Conservation (phyloP, 1,140 invertebrate genomes). For the Melitaea cinxia region DNA sequence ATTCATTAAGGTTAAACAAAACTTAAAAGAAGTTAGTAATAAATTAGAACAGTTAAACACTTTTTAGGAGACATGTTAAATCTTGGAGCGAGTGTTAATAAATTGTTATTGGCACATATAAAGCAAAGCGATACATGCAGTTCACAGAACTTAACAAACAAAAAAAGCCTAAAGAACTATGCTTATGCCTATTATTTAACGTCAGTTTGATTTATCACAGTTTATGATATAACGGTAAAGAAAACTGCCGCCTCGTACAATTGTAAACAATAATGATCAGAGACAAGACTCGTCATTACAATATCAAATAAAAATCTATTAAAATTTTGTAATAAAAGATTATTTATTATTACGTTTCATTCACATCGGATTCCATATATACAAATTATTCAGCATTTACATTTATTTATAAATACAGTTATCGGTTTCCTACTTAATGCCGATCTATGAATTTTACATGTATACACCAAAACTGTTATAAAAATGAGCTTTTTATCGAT, state of each 20-base stretch:
- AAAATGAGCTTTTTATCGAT: conserved; percentile 64
- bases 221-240: too few relatives aligned
- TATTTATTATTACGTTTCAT: conserved; percentile 76
- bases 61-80: conserved; percentile 26
- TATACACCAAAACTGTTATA: conserved; percentile 68
- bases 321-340: conserved; percentile 78
- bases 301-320: conserved; percentile 68
- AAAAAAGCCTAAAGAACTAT: conserved; percentile 40
- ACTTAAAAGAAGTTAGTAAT: conserved; percentile 18
- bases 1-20: conserved; percentile 28
- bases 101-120: conserved; percentile 37
- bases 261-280: conserved; percentile 55
- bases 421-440: conserved; percentile 62
- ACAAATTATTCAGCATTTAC: conserved; percentile 80
- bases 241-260: neutral
- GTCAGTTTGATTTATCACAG: conserved; percentile 57
- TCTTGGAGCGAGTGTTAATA: conserved; percentile 36
- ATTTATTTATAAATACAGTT: conserved; percentile 67
- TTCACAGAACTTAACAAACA: conserved; percentile 44
- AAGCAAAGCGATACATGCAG: conserved; percentile 70
- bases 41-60: neutral
- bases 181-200: conserved; percentile 41
- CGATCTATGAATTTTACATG: conserved; percentile 61
- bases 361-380: conserved; percentile 79
- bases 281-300: conserved; percentile 65